These are phyloP conservation scores for Phalacrocorax carbo DNA, from an alignment of 2,113 vertebrate species.

Conservation along the genomic window DNA sequence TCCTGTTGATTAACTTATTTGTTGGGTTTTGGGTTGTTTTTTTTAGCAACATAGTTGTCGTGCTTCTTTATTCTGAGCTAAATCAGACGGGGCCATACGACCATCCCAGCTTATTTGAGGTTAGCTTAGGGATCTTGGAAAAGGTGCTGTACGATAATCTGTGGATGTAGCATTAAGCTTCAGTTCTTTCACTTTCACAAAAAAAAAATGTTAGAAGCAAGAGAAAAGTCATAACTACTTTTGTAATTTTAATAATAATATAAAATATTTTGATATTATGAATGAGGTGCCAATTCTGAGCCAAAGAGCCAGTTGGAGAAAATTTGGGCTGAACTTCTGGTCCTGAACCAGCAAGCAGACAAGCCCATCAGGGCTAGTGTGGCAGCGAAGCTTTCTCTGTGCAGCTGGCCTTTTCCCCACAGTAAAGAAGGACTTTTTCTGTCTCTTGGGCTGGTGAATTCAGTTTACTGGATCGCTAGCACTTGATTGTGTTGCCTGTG, in stretches of 20 bases:
- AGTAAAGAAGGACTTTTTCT: neutral
- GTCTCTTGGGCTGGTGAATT: neutral
- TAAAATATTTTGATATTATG: neutral
- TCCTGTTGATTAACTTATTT: neutral
- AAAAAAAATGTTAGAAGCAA: neutral
- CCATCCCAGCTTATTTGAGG: neutral
- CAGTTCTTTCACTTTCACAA: neutral
- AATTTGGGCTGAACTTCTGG: neutral
- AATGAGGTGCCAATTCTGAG: neutral
- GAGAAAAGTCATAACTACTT: neutral
- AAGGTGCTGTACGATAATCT: neutral
- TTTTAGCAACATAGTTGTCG: neutral
- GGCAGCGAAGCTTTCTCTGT: neutral
- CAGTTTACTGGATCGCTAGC: neutral
- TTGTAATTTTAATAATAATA: neutral
- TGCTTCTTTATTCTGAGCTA: neutral
- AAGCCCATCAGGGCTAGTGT: neutral
- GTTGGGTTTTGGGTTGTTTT: neutral
- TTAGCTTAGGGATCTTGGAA: neutral
- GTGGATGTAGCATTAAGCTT: neutral
- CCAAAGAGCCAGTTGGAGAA: neutral
- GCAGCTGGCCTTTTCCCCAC: neutral
- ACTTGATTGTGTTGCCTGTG: neutral
- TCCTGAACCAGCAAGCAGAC: neutral
- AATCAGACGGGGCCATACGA: neutral